Percentiles rank a stretch among this genome's conserved stretches.
Evolutionary conservation across 1,140 invertebrate genomes (phyloP).

Genomic region (Cyclargus thomasi): DNA sequence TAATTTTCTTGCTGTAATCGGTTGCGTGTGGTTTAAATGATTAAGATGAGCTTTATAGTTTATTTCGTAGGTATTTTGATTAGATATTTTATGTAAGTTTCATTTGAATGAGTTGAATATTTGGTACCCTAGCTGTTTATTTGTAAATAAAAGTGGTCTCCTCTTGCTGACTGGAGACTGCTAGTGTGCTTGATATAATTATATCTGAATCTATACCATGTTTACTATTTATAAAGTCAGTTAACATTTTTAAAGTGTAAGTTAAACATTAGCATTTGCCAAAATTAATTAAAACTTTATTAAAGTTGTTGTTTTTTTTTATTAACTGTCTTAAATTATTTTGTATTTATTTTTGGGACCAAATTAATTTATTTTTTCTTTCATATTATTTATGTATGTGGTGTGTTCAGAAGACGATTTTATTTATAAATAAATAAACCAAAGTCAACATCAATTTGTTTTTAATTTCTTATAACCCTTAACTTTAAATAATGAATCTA

Average conservation of each 20-base stretch:
- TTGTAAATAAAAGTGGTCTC: constrained; percentile 56
- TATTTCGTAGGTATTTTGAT: constrained; percentile 28
- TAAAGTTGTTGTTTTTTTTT: constrained; percentile 64
- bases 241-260: constrained; percentile 64
- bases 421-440: constrained; percentile 73
- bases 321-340: constrained; percentile 67
- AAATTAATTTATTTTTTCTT: constrained; percentile 72
- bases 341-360: constrained; percentile 72
- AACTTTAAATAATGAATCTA: not conserved
- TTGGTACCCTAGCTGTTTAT: constrained; percentile 48
- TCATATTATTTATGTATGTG: constrained; percentile 66
- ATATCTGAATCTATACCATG: constrained; percentile 48
- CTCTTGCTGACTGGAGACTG: constrained; percentile 39
- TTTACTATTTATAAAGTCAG: constrained; percentile 64
- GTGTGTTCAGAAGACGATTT: constrained; percentile 66
- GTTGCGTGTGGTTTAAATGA: constrained; percentile 51
- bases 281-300: constrained; percentile 70
- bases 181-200: constrained; percentile 39
- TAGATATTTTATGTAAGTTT: constrained; percentile 19
- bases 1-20: constrained; percentile 46
- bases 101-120: constrained; percentile 23
- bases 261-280: constrained; percentile 69
- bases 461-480: constrained; percentile 39
- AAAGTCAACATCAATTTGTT: constrained; percentile 67
- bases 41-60: constrained; percentile 48